Evolutionary conservation across 2,797 vertebrate species (phyloP).

Genomic region (Chelidonichthys spinosus): DNA sequence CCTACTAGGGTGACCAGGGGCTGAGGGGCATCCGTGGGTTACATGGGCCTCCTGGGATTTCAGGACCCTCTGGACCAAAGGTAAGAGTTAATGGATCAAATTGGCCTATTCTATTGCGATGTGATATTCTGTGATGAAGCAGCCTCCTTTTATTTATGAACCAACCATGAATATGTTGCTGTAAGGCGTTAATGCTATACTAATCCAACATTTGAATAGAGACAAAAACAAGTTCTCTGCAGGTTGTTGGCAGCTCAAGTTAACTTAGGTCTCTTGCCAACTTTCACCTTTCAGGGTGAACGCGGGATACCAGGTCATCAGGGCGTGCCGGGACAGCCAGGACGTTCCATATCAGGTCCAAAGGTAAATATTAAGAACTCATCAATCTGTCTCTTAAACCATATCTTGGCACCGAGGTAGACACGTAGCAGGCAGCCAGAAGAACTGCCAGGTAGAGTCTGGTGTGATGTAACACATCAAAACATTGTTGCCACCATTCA

Average conservation of each 20-base stretch:
- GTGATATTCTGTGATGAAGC: not conserved
- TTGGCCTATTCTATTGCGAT: constrained; percentile 1
- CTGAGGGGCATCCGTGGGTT: constrained; percentile 90
- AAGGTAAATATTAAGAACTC: constrained; percentile 85
- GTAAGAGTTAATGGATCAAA: constrained; percentile 68
- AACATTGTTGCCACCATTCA: constrained; percentile 7
- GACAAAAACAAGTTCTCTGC: constrained; percentile 20
- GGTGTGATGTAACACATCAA: constrained; percentile 30
- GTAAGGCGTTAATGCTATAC: constrained; percentile 15
- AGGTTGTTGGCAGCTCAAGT: constrained; percentile 10
- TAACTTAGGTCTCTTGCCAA: constrained; percentile 26
- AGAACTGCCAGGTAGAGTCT: constrained; percentile 35
- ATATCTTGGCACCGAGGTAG: constrained; percentile 29
- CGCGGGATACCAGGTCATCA: constrained; percentile 87
- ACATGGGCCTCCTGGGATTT: constrained; percentile 87
- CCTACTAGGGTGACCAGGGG: constrained; percentile 90
- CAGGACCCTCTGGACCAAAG: constrained; percentile 91
- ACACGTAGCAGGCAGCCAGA: constrained; percentile 21
- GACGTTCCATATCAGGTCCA: constrained; percentile 88
- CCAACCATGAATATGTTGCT: not conserved
- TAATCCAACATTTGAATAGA: constrained; percentile 19
- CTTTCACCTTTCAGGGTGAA: constrained; percentile 85
- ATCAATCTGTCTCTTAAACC: constrained; percentile 38
- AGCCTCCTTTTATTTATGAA: not conserved
- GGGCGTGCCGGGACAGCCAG: constrained; percentile 89